Conservation (phyloP, 2,888 invertebrate species). For the Drosophila vallismaia region DNA sequence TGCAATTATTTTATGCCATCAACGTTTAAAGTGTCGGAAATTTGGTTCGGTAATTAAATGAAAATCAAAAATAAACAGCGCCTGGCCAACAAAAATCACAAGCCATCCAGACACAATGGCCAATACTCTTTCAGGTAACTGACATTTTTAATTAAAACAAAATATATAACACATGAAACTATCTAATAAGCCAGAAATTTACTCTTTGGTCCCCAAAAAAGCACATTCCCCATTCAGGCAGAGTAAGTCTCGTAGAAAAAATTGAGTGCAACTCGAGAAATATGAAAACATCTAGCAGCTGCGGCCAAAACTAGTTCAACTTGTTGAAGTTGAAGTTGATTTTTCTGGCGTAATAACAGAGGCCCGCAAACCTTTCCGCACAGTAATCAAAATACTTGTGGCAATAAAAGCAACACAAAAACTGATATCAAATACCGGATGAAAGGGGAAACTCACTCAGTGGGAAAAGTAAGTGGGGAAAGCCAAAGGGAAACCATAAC, state of each 20-base stretch:
- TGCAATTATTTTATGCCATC: conserved; percentile 78
- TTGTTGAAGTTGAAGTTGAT: conserved; percentile 54
- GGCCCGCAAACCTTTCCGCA: conserved; percentile 23
- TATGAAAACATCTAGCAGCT: conserved; percentile 59
- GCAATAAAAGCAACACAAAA: conserved; percentile 75
- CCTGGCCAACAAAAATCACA: conserved; percentile 49
- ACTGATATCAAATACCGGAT: conserved; percentile 50
- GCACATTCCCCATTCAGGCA: conserved; percentile 1
- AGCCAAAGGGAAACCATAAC: conserved; percentile 70
- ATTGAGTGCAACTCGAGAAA: conserved; percentile 35
- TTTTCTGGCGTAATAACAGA: conserved; percentile 33
- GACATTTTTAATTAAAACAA: neutral
- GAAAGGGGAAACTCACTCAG: neutral
- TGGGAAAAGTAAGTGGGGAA: conserved; percentile 3
- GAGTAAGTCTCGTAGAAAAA: conserved; percentile 9
- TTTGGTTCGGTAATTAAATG: conserved; percentile 79
- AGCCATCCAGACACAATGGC: neutral
- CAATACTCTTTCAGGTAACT: conserved; percentile 16
- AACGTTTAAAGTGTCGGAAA: conserved; percentile 80
- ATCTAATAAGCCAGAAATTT: neutral
- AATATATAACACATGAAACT: neutral
- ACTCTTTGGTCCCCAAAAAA: neutral
- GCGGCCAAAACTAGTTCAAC: conserved; percentile 75
- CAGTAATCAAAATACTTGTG: conserved; percentile 71
- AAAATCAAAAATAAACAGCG: conserved; percentile 74